Base-by-base conservation (phyloP, 2,797 vertebrate genomes). In the Apogon talboti region DNA sequence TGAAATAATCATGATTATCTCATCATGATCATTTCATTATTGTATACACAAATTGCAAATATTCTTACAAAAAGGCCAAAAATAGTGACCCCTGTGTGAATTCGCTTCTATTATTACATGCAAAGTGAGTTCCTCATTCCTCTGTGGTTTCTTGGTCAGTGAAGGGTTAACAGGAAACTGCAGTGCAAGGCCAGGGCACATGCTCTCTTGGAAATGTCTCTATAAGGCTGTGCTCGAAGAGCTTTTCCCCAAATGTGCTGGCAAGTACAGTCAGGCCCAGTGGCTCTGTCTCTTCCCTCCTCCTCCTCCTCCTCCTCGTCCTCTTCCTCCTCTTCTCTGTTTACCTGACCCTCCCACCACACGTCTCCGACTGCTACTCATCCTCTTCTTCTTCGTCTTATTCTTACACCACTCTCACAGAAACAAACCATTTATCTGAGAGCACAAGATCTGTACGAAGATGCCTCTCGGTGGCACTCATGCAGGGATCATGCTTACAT, bases 81-180 rank as follows among this genome's bases (percentile, higher is more conserved):
- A 55, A 68, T 62, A 35, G 6, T 24, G 6, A 62, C 49, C 1
- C 13, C 2, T n/a, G 21, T 48, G 33, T 0, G 12, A 65, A 30
- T 28, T 63, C 4, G 35, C 42, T 56, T 21, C n/a, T 6, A 10
- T 42, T 53, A 3, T 14, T 30, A 21, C 54, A 73, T 41, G 1
- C 52, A 15, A 18, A 58, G 40, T 9, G 11, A 59, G 66, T 49
- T 64, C 49, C 30, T 71, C 35, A 41, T 72, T 19, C 10, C 19
- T 30, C 47, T 21, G 52, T 9, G 53, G 46, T 79, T 66, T 42
- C 42, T 41, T 35, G 13, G 86, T 59, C 57, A 87, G 59, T 38
- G 37, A 88, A 30, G 90, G 77, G 92, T 94, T 94, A 94, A 94
- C 92, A 93, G 92, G 92, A 94, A 93, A 85, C 79, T 38, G 24